Percentiles rank a stretch among this genome's conserved stretches.
Conservation (phyloP, 2,888 invertebrate species). For the Tiphia femorata region DNA sequence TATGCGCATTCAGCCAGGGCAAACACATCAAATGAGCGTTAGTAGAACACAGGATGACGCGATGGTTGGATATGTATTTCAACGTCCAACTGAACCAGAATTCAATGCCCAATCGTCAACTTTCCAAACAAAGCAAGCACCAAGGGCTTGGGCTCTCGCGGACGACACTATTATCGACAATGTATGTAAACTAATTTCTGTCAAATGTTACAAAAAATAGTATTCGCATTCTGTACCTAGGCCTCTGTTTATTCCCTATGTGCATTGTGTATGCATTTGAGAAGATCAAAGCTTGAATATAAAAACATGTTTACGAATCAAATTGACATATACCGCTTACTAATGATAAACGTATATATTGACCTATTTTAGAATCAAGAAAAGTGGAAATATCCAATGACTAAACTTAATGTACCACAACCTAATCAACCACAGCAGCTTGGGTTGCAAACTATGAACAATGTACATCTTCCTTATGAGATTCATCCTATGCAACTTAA, state of each 20-base stretch:
- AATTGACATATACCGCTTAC: neutral
- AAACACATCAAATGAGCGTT: slow-evolving; percentile 64
- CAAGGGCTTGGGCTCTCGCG: slow-evolving; percentile 84
- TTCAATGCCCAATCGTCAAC: slow-evolving; percentile 74
- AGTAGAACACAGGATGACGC: slow-evolving; percentile 85
- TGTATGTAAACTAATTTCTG: slow-evolving; percentile 71
- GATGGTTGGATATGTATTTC: slow-evolving; percentile 93
- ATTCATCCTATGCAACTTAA: slow-evolving; percentile 67
- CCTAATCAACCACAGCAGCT: slow-evolving; percentile 74
- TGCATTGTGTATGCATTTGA: neutral
- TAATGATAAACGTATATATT: neutral
- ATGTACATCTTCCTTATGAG: slow-evolving; percentile 66
- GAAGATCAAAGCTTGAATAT: neutral
- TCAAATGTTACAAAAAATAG: no score
- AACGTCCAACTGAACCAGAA: slow-evolving; percentile 85
- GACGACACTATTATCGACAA: slow-evolving; percentile 88
- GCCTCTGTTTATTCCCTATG: neutral
- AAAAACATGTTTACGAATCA: slow-evolving; percentile 16
- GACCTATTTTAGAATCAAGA: slow-evolving; percentile 84
- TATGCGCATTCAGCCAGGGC: slow-evolving; percentile 64
- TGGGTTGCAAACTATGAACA: slow-evolving; percentile 72
- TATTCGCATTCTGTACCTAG: no score
- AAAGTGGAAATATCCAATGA: slow-evolving; percentile 84
- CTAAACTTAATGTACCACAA: slow-evolving; percentile 70
- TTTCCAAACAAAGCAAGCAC: slow-evolving; percentile 80